Base-by-base conservation (phyloP, 2,113 vertebrate genomes). In the Dendrocopos noguchii region DNA sequence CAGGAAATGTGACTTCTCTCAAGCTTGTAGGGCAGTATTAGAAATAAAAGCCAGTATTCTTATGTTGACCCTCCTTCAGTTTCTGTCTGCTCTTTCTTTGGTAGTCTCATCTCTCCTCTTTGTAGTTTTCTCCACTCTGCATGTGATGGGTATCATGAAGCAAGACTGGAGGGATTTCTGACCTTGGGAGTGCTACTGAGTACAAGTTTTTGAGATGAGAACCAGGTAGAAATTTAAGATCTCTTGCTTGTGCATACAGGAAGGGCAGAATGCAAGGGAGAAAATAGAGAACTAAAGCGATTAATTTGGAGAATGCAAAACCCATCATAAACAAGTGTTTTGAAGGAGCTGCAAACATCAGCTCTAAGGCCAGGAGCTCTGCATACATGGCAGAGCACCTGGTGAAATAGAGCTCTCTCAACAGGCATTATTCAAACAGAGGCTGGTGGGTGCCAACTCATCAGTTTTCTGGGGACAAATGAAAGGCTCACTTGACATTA, bases 131-230 rank as follows among this genome's bases (percentile, higher is more conserved):
- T 63, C 42, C 47, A 7, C 81, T 80, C 21, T 64, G 74, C 22
- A 13, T 13, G 53, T 75, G 72, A 65, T 89, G 74, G 31, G 29
- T 61, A 44, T 53, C 29, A 66, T 60, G 64, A 61, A 80, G 70
- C 64, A 88, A 72, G 36, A 75, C 42, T 56, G 19, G 4, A 67
- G 73, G 65, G 71, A 75, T 60, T 92, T 68, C 63, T 90, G 77
- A 88, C 87, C 64, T 90, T 68, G 74, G n/a, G 29, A 80, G 39
- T 46, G 42, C 90, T 95, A 80, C 80, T 33, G 66, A 84, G 71
- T 50, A 12, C 4, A 63, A 77, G 34, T 19, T 83, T 91, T 86
- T 68, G 71, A 72, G 71, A 84, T 1, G 5, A 80, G 27, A 87
- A 22, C 11, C 31, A 53, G 53, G 31, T 24, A 81, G 65, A 50